Base-by-base conservation (phyloP, 1,140 invertebrate species). In the Drosophila orena region DNA sequence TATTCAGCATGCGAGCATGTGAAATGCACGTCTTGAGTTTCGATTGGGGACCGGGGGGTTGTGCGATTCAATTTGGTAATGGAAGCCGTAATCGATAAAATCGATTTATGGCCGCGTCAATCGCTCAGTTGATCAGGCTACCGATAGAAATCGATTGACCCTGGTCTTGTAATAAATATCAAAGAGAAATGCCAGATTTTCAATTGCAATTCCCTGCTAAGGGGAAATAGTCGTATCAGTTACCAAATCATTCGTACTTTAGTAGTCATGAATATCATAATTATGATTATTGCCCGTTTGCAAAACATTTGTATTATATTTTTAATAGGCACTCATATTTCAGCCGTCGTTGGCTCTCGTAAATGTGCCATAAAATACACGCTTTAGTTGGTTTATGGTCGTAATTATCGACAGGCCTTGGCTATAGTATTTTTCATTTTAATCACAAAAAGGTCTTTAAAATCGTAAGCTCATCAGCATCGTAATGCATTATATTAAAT, bases 11-110 rank as follows among this genome's bases (percentile, higher is more conserved):
- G 37, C 15, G 0, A 38, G 35, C 37, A 30, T 30, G 8, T 30
- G 62, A 52, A 64, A 73, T 83, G 68, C 68, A 70, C 68, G 65
- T 70, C 43, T 70, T 69, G 42, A 35, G 50, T 8, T 46, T 47
- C 50, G 49, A 38, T 11, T 24, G 30, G 49, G 42, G 17, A 11
- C 24, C 4, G 20, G 12, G 43, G 43, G 27, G 11, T 27, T n/a
- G 14, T 12, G 50, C 50, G 20, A 49, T 70, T 70, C 43, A 70
- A 70, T 70, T 70, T 70, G 43, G 64, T 70, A 70, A 70, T 70
- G 68, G 68, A 70, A 70, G 20, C 20, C 43, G 55, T 57, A 70
- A 70, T 70, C 68, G 43, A 35, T 47, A 17, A 15, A 37, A 54
- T 62, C 52, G 43, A 27, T 42, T 57, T 47, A 40, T 30, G 15